phyloP scores from a whole-genome alignment of 2,797 vertebrate species.

The Cynopterus sphinx region DNA sequence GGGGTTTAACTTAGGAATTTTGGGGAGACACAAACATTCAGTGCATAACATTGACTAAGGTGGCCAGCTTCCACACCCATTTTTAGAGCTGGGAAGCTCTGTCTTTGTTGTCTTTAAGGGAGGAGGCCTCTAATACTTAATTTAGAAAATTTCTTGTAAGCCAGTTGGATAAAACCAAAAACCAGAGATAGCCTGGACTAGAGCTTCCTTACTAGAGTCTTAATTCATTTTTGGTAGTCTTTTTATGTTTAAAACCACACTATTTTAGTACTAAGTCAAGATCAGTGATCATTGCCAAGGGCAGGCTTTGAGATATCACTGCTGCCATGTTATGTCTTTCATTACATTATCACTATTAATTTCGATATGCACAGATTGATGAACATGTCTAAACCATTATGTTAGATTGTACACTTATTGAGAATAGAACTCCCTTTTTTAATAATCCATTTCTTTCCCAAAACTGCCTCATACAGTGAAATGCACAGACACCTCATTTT shows the following conservation, averaged over 20 bases:
- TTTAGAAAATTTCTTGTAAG: not conserved
- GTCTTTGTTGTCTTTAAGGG: not conserved
- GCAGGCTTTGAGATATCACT: not conserved
- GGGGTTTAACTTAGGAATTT: not conserved
- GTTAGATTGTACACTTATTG: not conserved
- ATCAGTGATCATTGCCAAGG: not conserved
- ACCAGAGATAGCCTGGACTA: not conserved
- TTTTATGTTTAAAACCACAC: not conserved
- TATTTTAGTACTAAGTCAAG: not conserved
- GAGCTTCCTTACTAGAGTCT: not conserved
- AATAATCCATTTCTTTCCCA: not conserved
- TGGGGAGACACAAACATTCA: not conserved
- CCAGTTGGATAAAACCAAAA: not conserved
- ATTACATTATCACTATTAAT: not conserved
- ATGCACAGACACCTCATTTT: not conserved
- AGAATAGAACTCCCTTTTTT: not conserved
- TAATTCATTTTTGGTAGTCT: not conserved
- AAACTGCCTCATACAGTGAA: not conserved
- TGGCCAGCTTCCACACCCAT: not conserved
- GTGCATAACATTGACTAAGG: not conserved
- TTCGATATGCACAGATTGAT: not conserved
- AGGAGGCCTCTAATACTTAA: not conserved
- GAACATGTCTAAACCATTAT: not conserved
- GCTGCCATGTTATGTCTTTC: not conserved
- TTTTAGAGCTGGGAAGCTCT: not conserved